These are phyloP conservation scores for Entosphenus tridentatus DNA, from an alignment of 2,113 vertebrate genomes.

Conservation along the genomic window DNA sequence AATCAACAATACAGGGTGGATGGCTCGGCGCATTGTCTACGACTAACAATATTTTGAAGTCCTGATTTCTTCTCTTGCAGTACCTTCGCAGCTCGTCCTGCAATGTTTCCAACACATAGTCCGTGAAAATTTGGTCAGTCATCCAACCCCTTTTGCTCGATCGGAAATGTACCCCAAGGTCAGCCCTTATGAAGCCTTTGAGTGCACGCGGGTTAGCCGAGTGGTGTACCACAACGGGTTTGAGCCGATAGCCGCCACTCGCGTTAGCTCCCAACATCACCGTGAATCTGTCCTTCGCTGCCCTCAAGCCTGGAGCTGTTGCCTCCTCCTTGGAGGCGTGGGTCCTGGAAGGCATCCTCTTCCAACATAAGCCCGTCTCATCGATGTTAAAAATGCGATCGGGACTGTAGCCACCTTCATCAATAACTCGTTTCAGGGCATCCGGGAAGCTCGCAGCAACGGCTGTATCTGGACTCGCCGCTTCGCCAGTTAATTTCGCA, in stretches of 20 bases:
- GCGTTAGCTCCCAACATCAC: constrained; percentile 1
- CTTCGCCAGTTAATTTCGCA: background rate
- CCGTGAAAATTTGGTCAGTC: constrained; percentile 1
- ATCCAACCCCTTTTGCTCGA: constrained; percentile 6
- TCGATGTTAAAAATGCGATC: constrained; percentile 4
- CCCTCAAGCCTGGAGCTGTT: constrained; percentile 5
- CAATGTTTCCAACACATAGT: constrained; percentile 1
- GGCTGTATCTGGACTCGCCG: background rate
- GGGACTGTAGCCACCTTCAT: background rate
- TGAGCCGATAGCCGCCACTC: background rate
- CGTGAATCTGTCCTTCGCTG: constrained; percentile 7
- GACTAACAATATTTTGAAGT: constrained; percentile 7
- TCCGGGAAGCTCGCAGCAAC: background rate
- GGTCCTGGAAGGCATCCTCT: constrained; percentile 7
- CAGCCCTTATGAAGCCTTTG: constrained; percentile 2
- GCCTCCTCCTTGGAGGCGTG: constrained; percentile 4
- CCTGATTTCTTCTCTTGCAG: background rate
- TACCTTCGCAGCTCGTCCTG: background rate
- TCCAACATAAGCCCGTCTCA: constrained; percentile 6
- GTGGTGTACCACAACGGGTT: background rate
- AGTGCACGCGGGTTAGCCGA: background rate
- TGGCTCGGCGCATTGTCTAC: constrained; percentile 8
- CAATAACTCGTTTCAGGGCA: constrained; percentile 2
- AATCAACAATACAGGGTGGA: constrained; percentile 5
- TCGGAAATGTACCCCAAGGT: background rate